These are phyloP conservation scores for Mobula birostris DNA, from an alignment of 2,113 vertebrate genomes.

Conservation along the genomic window DNA sequence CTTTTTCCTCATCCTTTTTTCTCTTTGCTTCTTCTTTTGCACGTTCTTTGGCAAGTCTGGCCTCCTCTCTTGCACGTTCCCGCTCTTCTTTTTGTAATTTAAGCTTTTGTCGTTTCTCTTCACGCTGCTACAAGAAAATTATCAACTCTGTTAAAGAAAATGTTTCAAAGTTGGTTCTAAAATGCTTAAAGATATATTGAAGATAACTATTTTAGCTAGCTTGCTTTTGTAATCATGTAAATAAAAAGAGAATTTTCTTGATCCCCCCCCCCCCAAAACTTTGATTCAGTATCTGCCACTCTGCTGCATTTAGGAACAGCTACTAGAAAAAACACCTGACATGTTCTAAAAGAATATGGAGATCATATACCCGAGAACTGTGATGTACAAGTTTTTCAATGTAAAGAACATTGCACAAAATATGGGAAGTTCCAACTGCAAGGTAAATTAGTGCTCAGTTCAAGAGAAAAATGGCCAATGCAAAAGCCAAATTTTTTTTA, in stretches of 20 bases:
- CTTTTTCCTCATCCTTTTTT: conserved; percentile 77
- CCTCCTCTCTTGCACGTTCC: conserved; percentile 73
- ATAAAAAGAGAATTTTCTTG: neutral
- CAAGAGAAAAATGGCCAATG: neutral
- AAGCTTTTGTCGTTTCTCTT: conserved; percentile 60
- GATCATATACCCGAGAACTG: neutral
- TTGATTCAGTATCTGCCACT: neutral
- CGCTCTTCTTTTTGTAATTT: conserved; percentile 66
- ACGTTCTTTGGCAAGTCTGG: conserved; percentile 49
- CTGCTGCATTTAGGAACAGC: neutral
- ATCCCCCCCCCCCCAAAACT: too few species aligned
- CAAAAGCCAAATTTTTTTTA: neutral
- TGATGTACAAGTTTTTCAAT: too few species aligned
- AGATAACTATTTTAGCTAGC: neutral
- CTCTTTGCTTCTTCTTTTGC: conserved; percentile 76
- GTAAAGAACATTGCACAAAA: neutral
- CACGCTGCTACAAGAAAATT: conserved; percentile 55
- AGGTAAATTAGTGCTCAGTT: neutral
- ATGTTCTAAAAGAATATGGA: neutral
- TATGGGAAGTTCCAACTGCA: neutral
- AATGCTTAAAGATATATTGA: neutral
- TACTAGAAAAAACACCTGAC: neutral
- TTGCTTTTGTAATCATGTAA: too few species aligned
- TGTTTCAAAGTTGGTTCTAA: fast-evolving
- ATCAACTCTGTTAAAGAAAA: conserved; percentile 49